These are phyloP conservation scores for Threskiornis aethiopicus DNA, from an alignment of 2,797 vertebrate species.

Conservation along the genomic window DNA sequence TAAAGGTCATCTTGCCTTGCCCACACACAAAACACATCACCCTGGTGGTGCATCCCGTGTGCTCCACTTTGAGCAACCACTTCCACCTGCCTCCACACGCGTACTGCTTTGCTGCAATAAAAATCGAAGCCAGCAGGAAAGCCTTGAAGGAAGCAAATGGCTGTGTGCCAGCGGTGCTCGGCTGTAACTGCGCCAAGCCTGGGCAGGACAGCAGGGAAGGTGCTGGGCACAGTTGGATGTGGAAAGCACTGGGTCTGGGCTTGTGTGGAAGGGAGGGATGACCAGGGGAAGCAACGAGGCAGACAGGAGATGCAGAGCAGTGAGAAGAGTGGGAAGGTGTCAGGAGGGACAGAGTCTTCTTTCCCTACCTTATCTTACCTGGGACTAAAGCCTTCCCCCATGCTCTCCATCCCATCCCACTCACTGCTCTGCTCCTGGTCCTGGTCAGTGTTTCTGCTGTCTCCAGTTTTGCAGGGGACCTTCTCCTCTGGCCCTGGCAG, in stretches of 20 bases:
- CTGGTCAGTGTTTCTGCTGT: not conserved
- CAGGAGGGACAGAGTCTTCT: not conserved
- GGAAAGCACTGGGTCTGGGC: accelerated
- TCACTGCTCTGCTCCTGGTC: not conserved
- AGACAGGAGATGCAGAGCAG: not conserved
- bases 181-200: not conserved
- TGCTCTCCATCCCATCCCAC: not conserved
- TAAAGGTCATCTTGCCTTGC: not conserved
- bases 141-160: not conserved
- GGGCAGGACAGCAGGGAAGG: not conserved
- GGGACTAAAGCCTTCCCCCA: accelerated
- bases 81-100: accelerated
- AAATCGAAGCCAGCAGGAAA: not conserved
- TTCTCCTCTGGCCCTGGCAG: not conserved
- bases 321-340: not conserved
- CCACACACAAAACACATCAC: not conserved
- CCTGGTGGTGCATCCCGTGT: accelerated
- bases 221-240: not conserved
- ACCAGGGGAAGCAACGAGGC: not conserved
- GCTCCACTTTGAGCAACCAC: accelerated
- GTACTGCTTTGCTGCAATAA: not conserved
- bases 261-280: not conserved
- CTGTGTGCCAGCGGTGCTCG: accelerated
- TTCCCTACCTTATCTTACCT: not conserved
- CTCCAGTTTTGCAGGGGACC: not conserved